These are phyloP conservation scores for Silurus aristotelis DNA, from an alignment of 2,797 vertebrate genomes.

Conservation along the genomic window DNA sequence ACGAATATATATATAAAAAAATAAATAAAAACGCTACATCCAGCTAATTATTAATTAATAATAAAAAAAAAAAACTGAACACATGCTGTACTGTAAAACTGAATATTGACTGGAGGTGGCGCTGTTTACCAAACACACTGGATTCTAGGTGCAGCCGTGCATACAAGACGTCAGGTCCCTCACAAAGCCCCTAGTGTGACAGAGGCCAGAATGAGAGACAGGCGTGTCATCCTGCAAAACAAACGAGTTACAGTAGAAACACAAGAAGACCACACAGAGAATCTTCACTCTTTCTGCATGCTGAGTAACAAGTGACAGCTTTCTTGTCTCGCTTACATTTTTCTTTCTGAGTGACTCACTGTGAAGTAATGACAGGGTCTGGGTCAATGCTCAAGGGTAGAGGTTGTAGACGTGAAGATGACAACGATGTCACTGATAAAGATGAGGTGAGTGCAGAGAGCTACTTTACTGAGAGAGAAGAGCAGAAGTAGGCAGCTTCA, in stretches of 20 bases:
- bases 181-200: slow-evolving; percentile 38
- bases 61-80: too few relatives aligned
- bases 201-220: slow-evolving; percentile 39
- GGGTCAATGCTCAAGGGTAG: slow-evolving; percentile 21
- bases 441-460: slow-evolving; percentile 29
- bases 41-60: too few relatives aligned
- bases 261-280: slow-evolving; percentile 14
- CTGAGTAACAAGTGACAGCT: slow-evolving; percentile 31
- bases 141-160: slow-evolving; percentile 5
- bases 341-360: slow-evolving; percentile 41
- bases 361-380: slow-evolving; percentile 25
- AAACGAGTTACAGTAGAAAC: slow-evolving; percentile 30
- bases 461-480: background rate
- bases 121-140: background rate
- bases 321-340: slow-evolving; percentile 12
- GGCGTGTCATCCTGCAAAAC: slow-evolving; percentile 48
- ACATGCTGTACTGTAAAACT: too few relatives aligned
- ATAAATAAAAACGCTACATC: too few relatives aligned
- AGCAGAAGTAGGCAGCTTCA: background rate
- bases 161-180: slow-evolving; percentile 7
- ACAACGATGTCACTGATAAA: slow-evolving; percentile 1
- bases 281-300: background rate
- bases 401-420: slow-evolving; percentile 23
- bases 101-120: background rate
- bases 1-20: too few relatives aligned